Conservation (phyloP, 2,113 vertebrate genomes). For the Caranx ignobilis region DNA sequence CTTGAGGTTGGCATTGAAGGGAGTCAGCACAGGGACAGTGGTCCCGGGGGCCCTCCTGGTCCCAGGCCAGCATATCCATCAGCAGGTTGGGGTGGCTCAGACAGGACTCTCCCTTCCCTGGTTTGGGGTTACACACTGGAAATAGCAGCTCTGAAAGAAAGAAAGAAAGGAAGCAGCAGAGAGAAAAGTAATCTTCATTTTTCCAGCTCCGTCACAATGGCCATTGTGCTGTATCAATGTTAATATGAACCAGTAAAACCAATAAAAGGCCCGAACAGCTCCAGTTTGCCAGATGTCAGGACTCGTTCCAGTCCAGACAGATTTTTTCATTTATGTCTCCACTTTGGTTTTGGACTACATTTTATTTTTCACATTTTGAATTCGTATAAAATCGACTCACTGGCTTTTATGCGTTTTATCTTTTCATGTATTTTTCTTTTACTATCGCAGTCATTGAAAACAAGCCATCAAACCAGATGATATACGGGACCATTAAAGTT, state of each 20-base stretch:
- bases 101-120: conserved; percentile 87
- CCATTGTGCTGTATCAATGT: neutral
- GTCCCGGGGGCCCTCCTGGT: conserved; percentile 89
- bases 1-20: conserved; percentile 87
- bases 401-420: too few species aligned
- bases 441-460: neutral
- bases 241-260: neutral
- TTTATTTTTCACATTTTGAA: neutral
- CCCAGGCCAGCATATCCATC: conserved; percentile 93
- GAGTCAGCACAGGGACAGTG: conserved; percentile 88
- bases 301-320: neutral
- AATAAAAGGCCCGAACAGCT: neutral
- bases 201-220: neutral
- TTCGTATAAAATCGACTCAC: too few species aligned
- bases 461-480: too few species aligned
- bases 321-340: neutral
- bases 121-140: conserved; percentile 91
- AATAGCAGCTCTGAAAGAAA: conserved; percentile 87
- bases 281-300: neutral
- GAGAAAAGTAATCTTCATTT: neutral
- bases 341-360: neutral
- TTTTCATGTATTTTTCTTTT: too few species aligned
- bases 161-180: neutral
- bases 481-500: too few species aligned
- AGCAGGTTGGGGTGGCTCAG: conserved; percentile 86